These are phyloP conservation scores for Dyspetes luteomarginatus DNA, from an alignment of 2,888 invertebrate species.

Conservation along the genomic window DNA sequence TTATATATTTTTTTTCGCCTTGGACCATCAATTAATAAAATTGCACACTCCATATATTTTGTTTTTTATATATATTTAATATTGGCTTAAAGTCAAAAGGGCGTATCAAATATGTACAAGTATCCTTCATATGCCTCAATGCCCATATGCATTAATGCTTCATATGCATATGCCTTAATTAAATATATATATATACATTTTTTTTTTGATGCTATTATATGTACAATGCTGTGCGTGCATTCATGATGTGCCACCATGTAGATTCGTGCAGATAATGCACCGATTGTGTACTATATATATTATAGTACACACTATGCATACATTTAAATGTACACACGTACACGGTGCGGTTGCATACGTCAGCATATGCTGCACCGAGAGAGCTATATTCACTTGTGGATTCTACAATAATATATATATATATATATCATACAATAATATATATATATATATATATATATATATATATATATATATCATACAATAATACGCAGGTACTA, in stretches of 20 bases:
- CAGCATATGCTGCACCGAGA: constrained; percentile 34
- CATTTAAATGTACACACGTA: not conserved
- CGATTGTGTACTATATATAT: constrained; percentile 10
- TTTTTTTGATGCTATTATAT: too few species aligned
- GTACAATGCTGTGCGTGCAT: constrained; percentile 28
- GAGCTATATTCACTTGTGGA: constrained; percentile 55
- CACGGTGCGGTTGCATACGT: not conserved
- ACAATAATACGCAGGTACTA: not conserved
- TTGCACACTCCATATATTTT: too few species aligned
- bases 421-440: not conserved
- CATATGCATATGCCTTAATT: too few species aligned
- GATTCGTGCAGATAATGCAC: constrained; percentile 55
- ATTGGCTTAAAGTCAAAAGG: not conserved
- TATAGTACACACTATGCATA: not conserved
- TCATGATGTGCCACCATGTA: constrained; percentile 14
- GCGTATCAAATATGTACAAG: not conserved
- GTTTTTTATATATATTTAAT: too few species aligned
- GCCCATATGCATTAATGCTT: too few species aligned
- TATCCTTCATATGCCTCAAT: not conserved
- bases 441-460: not conserved
- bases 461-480: not conserved
- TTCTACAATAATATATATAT: constrained; percentile 6
- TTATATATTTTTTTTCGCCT: too few species aligned
- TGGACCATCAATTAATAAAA: too few species aligned
- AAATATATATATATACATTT: not conserved